Conservation (phyloP, 2,113 vertebrate genomes). For the Myotis brandtii region DNA sequence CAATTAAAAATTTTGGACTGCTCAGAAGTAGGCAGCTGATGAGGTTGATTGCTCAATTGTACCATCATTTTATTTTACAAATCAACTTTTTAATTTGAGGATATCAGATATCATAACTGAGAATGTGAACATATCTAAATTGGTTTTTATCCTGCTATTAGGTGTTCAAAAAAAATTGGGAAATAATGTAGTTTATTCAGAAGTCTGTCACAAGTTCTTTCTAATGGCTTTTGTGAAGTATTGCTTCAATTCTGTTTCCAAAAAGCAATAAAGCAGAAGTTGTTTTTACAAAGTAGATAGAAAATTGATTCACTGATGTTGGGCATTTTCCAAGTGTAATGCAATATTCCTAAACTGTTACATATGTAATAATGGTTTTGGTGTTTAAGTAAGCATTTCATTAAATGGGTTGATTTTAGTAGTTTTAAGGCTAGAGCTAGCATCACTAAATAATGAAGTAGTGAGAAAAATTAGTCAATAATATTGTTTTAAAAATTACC, state of each 20-base stretch:
- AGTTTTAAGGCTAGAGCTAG: constrained; percentile 15
- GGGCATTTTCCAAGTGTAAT: constrained; percentile 79
- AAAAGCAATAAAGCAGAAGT: constrained; percentile 83
- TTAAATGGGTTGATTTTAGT: constrained; percentile 68
- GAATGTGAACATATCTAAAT: constrained; percentile 13
- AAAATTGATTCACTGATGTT: constrained; percentile 82
- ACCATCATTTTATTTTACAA: constrained; percentile 57
- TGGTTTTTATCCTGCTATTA: constrained; percentile 36
- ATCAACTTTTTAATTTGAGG: constrained; percentile 74
- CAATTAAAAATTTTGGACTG: constrained; percentile 60
- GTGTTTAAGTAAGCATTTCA: constrained; percentile 80
- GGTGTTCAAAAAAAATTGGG: constrained; percentile 64
- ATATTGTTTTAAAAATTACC: constrained; percentile 28
- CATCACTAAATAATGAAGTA: constrained; percentile 36
- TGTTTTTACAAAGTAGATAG: constrained; percentile 81
- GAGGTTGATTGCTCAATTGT: constrained; percentile 60
- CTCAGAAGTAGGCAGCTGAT: constrained; percentile 31
- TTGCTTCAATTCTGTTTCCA: constrained; percentile 80
- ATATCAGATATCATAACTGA: constrained; percentile 35
- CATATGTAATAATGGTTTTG: constrained; percentile 75
- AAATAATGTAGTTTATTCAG: constrained; percentile 70
- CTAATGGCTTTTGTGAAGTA: constrained; percentile 76
- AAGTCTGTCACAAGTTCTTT: constrained; percentile 67
- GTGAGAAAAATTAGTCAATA: constrained; percentile 16
- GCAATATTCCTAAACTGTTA: constrained; percentile 78